Evolutionary conservation across 2,113 vertebrate species (phyloP).

Genomic region (Peromyscus polionotus): DNA sequence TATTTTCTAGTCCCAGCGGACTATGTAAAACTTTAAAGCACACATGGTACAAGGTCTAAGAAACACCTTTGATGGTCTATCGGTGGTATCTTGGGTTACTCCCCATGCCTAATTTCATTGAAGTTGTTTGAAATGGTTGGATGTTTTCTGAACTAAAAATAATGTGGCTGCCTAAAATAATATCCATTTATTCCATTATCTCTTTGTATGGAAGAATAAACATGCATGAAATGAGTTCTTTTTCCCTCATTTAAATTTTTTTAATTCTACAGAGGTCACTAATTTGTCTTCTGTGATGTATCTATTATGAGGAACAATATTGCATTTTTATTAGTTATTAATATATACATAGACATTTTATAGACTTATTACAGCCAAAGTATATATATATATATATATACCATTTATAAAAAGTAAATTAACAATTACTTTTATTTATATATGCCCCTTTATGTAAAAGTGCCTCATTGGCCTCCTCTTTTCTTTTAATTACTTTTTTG

Average conservation of each 20-base stretch:
- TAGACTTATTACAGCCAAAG: neutral
- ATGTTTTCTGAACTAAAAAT: slow-evolving; percentile 55
- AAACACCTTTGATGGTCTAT: slow-evolving; percentile 19
- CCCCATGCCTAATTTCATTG: slow-evolving; percentile 53
- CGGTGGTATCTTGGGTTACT: neutral
- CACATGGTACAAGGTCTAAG: neutral
- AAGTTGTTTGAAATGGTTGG: neutral
- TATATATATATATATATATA: neutral
- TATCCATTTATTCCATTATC: slow-evolving; percentile 53
- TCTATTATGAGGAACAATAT: slow-evolving; percentile 60
- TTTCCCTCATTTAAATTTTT: neutral
- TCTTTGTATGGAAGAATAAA: slow-evolving; percentile 37
- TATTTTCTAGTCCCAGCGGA: neutral
- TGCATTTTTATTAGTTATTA: slow-evolving; percentile 50
- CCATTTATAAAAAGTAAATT: neutral
- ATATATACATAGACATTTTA: slow-evolving; percentile 34
- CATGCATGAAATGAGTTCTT: neutral
- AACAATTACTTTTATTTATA: slow-evolving; percentile 30
- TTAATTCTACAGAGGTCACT: neutral
- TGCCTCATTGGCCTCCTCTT: neutral
- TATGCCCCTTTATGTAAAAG: neutral
- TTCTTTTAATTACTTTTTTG: neutral
- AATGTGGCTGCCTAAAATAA: slow-evolving; percentile 22
- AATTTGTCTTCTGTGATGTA: slow-evolving; percentile 23
- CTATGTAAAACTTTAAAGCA: neutral